A percentile compares a stretch with the other conserved stretches of the same genome.
phyloP scores from a whole-genome alignment of 2,888 invertebrate species.

The Rhamnusium bicolor region DNA sequence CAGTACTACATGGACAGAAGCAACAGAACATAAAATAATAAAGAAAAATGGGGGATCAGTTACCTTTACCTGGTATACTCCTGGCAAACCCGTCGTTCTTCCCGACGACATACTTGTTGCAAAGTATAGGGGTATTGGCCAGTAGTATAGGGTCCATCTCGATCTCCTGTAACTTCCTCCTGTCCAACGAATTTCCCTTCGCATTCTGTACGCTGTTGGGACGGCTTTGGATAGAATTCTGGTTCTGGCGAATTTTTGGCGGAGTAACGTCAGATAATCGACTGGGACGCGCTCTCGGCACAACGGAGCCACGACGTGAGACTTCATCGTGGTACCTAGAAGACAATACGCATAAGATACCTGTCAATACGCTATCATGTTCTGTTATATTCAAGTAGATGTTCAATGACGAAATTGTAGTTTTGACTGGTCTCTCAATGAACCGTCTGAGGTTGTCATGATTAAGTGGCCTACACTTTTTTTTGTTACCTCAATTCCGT shows the following conservation, averaged over 20 bases:
- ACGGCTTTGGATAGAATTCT: conserved; percentile 40
- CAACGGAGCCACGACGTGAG: conserved; percentile 50
- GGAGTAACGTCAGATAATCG: conserved; percentile 51
- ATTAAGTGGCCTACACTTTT: background rate
- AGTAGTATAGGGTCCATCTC: conserved; percentile 66
- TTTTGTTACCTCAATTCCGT: conserved; percentile 82
- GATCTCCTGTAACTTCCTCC: conserved; percentile 63
- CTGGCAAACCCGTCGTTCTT: conserved; percentile 67
- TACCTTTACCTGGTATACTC: conserved; percentile 61
- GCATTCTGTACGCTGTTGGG: conserved; percentile 28
- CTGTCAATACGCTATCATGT: too few relatives aligned
- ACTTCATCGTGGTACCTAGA: conserved; percentile 67
- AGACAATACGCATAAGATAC: too few relatives aligned
- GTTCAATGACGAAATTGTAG: too few relatives aligned
- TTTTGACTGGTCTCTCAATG: too few relatives aligned
- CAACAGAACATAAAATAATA: background rate
- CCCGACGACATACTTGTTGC: conserved; percentile 81
- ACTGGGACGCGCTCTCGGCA: conserved; percentile 65
- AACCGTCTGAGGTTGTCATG: background rate
- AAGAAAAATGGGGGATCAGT: conserved; percentile 25
- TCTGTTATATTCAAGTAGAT: too few relatives aligned
- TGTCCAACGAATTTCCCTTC: conserved; percentile 65
- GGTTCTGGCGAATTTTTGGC: conserved; percentile 50
- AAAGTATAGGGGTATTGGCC: conserved; percentile 77
- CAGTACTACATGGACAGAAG: background rate